Evolutionary conservation across 2,888 invertebrate species (phyloP), one percentile per base, ranked within the genome.

Genomic region (Diadromus collaris): DNA sequence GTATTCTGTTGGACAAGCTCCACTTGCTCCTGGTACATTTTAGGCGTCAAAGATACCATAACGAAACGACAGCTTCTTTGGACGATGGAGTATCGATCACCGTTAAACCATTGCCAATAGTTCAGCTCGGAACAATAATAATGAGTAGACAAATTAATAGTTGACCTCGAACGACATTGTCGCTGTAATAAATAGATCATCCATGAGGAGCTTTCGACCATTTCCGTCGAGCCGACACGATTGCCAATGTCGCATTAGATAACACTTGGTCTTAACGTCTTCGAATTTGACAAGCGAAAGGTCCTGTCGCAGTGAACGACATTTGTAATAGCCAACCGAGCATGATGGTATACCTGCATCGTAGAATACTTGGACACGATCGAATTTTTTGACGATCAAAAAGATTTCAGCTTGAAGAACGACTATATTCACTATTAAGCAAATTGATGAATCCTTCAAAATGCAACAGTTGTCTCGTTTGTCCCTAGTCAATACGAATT

Each of bases 361-460:
- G 32, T 54, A 74, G 21, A 73, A 24, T 19, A 16, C 44, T 46
- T 51, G 51, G 19, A 73, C 41, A 67, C 10, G 27, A 38, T 32
- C 38, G 19, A 68, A 73, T 51, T 54, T 73, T 54, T 67, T 48
- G 19, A 73, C 65, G 16, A 68, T 29, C 46, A 64, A 54, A 41
- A 63, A 46, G n/a, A 38, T 38, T 34, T 29, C 19, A 6, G n/a
- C 21, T 34, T 16, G 38, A 10, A 32, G 24, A 27, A 38, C 24
- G 21, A 72, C 10, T 34, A 61, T 48, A 60, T 61, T 71, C 5
- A 16, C 60, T 5, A 63, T 51, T 71, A 61, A 38, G 19, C 69
- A 69, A 29, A 69, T 44, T 6, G 27, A 16, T 69, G 56, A 54
- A 38, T 54, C 58, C 13, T 29, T 54, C 6, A 71, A 71, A 32